Evolutionary conservation across 2,888 invertebrate species (phyloP), one percentile per base, ranked within the genome.

Genomic region (Ophion ellenae): DNA sequence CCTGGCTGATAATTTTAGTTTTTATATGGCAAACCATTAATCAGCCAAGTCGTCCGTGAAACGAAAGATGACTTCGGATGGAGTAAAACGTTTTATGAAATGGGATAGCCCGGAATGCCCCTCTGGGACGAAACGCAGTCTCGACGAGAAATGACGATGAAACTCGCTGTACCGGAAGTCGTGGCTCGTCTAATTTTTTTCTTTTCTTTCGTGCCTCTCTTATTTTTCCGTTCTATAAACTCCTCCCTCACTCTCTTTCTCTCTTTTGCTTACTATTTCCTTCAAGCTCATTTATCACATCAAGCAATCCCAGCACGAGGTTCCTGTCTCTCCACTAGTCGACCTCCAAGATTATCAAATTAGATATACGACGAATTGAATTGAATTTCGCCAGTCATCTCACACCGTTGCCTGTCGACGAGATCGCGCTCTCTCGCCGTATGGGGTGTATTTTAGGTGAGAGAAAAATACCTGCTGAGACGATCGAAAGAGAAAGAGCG

Each of bases 291-390:
- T 90, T 90, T 88, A 91, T 90, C 89, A 90, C 81, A 87, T 87
- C 87, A 82, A 79, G 75, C 83, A 85, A 85, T 87, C 81, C 77
- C 73, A 80, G 84, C 74, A 67, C 74, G 75, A 81, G 80, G 75
- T 73, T 79, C 86, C 73, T 84, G 79, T 85, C 81, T 87, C 84
- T 86, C 88, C 87, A 83, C 87, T 86, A 76, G 82, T 85, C 83
- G 81, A 83, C 87, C 83, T 74, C 87, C 85, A 83, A 92, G 93
- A 93, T 93, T 90, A 92, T 92, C 91, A 89, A 92, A 92, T 92
- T 91, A 93, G 93, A 93, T 93, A 93, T 91, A 91, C 92, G 82
- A 89, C 83, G 89, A 90, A 89, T 90, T 91, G 91, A 90, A 92
- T 92, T 91, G 89, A 90, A 90, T 92, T 91, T 89, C 81, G 91